Base-by-base conservation (phyloP, 2,113 vertebrate species). In the Trogon surrucura region DNA sequence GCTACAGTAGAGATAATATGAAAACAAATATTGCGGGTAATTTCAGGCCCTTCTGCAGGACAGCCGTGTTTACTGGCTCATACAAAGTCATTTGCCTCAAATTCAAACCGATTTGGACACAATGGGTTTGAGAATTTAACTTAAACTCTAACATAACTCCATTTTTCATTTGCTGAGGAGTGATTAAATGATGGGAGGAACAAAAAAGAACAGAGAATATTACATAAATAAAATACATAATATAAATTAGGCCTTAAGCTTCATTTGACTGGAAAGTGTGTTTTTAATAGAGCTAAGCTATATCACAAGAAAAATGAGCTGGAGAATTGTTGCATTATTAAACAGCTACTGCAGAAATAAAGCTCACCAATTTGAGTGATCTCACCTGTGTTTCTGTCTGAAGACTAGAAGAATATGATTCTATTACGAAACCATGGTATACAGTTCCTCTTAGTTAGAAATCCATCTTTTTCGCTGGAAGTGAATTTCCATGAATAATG, bases 1-100 rank as follows among this genome's bases (percentile, higher is more conserved):
- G 70, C 83, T 93, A 84, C 53, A 69, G 72, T 26, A 77, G 48
- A 97, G 77, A 94, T 97, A 95, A 94, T 78, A 89, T 53, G 62
- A 96, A 96, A 97, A 75, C 60, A 65, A 88, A 91, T 94, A 87
- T 70, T 66, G 56, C 36, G 81, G 70, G 53, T 61, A 80, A 93
- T 95, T 96, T 88, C 88, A 94, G 92, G 77, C 50, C n/a, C 51
- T 94, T 95, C 89, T 89, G n/a, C 12, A 65, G 62, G 16, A 44
- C 36, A 92, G 62, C 34, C 48, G 17, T 58, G 30, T 86, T 90
- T 60, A 22, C 72, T 88, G 61, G 60, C 16, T 47, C 62, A 12
- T 47, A 67, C 6, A 4, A 71, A 75, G 6, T 47, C 16, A 32
- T 91, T 88, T 96, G 67, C n/a, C 25, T 56, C 38, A 75, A 90